Evolutionary conservation across 64 coral and sea anemone genomes (phyloP).

Genomic region (Actinia equina): DNA sequence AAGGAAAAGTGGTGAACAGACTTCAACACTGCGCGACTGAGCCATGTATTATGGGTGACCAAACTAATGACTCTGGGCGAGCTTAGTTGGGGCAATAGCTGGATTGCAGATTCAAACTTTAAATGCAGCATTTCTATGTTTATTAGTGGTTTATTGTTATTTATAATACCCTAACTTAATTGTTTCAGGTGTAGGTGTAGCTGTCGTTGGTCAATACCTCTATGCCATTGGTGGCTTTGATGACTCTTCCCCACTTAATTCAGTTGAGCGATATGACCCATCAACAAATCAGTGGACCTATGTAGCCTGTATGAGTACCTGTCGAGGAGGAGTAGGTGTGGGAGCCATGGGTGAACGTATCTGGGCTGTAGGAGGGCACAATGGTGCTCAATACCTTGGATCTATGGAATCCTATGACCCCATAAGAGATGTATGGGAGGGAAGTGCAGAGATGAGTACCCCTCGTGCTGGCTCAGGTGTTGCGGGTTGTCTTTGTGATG

Average conservation of each 20-base stretch:
- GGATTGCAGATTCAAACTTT: too few relatives aligned
- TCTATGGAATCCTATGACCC: slow-evolving; percentile 86
- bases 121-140: too few relatives aligned
- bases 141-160: too few relatives aligned
- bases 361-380: slow-evolving; percentile 97
- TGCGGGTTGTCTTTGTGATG: slow-evolving; percentile 73
- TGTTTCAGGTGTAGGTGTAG: slow-evolving; percentile 85
- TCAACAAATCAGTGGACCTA: slow-evolving; percentile 66
- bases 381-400: slow-evolving; percentile 80
- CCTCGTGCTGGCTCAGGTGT: slow-evolving; percentile 93
- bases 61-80: too few relatives aligned
- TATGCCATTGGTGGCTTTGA: slow-evolving; percentile 99
- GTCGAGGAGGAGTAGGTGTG: slow-evolving; percentile 87
- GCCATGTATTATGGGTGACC: too few relatives aligned
- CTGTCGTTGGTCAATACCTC: slow-evolving; percentile 71
- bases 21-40: too few relatives aligned
- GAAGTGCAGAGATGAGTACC: slow-evolving; percentile 69
- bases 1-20: too few relatives aligned
- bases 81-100: too few relatives aligned
- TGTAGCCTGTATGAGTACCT: slow-evolving; percentile 81
- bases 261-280: slow-evolving; percentile 85
- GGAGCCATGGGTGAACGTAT: slow-evolving; percentile 77
- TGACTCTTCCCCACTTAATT: slow-evolving; percentile 85
- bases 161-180: too few relatives aligned
- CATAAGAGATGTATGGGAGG: slow-evolving; percentile 67